These are phyloP conservation scores for Prunella fulvescens DNA, from an alignment of 2,113 vertebrate genomes.

Conservation along the genomic window DNA sequence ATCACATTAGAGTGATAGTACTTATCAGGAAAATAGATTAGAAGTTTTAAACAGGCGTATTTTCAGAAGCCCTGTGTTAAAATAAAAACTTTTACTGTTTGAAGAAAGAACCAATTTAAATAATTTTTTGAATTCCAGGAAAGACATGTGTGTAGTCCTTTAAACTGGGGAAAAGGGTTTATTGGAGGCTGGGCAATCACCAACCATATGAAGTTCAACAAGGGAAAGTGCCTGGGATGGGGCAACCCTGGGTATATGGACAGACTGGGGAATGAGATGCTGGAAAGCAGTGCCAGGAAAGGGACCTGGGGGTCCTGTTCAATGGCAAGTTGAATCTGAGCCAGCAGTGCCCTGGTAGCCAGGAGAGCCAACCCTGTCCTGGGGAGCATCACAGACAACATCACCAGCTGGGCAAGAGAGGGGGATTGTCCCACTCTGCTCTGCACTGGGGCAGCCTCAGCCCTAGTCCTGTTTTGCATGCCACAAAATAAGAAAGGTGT, in stretches of 20 bases:
- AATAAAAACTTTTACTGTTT: background rate
- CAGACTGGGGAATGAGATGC: background rate
- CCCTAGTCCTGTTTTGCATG: accelerated
- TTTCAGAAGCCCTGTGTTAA: background rate
- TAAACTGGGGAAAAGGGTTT: background rate
- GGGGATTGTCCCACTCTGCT: accelerated
- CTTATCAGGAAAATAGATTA: background rate
- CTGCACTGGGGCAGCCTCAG: accelerated
- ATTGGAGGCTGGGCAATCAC: background rate
- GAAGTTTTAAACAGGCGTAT: background rate
- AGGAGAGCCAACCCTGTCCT: accelerated
- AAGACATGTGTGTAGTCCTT: background rate
- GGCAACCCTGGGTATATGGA: accelerated
- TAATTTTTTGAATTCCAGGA: background rate
- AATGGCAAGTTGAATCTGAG: accelerated
- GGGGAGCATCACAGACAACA: background rate
- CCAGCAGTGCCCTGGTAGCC: background rate
- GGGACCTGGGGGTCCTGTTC: accelerated
- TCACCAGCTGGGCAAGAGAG: accelerated
- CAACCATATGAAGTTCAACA: background rate
- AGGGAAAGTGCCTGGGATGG: background rate
- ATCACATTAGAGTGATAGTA: background rate
- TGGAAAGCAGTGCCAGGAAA: background rate
- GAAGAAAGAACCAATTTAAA: background rate
- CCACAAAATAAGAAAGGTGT: background rate